Evolutionary conservation across 2,797 vertebrate genomes (phyloP).

Genomic region (Helostoma temminkii): DNA sequence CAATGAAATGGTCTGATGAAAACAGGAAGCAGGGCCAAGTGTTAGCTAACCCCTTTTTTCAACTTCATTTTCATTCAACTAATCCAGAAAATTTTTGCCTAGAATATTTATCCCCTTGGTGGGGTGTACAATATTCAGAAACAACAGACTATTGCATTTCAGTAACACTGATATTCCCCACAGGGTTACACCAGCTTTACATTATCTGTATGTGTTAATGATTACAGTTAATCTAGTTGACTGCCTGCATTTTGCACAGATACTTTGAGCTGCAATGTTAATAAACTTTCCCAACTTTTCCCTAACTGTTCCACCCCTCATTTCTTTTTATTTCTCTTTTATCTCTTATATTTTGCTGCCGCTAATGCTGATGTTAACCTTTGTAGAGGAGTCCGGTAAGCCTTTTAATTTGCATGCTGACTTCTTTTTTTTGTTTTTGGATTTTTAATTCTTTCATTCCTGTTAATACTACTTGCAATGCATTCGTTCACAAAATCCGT

Average conservation of each 20-base stretch:
- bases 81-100: not conserved
- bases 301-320: constrained; percentile 27
- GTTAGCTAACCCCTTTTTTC: constrained; percentile 45
- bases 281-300: constrained; percentile 1
- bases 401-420: constrained; percentile 53
- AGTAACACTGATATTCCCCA: constrained; percentile 7
- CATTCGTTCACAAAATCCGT: constrained; percentile 2
- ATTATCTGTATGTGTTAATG: not conserved
- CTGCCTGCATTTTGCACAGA: not conserved
- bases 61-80: constrained; percentile 11
- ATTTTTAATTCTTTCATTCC: not conserved
- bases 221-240: not conserved
- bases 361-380: constrained; percentile 78
- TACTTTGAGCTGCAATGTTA: constrained; percentile 29
- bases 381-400: constrained; percentile 99
- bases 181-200: not conserved
- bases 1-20: constrained; percentile 57
- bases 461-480: not conserved
- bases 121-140: not conserved
- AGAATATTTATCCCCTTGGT: not conserved
- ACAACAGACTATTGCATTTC: not conserved
- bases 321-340: constrained; percentile 32
- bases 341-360: constrained; percentile 59
- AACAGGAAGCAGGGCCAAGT: constrained; percentile 52
- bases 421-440: constrained; percentile 6